phyloP scores from a whole-genome alignment of 2,113 vertebrate genomes.

The Oreotrochilus melanogaster region DNA sequence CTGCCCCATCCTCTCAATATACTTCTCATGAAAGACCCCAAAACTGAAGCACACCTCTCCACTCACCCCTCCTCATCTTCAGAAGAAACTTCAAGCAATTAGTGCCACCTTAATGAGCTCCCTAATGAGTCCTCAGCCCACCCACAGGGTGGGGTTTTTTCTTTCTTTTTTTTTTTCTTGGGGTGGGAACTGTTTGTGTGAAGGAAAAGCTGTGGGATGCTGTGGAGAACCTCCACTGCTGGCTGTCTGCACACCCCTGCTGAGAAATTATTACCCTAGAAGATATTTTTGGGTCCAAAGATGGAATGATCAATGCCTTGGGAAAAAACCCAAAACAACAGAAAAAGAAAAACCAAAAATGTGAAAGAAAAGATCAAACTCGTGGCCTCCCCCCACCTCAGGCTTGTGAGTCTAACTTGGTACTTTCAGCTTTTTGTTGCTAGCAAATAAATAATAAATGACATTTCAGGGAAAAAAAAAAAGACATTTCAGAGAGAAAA shows the following conservation, averaged over 20 bases:
- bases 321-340: background rate
- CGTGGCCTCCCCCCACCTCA: background rate
- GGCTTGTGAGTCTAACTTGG: background rate
- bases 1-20: too few species aligned
- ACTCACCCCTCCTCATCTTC: accelerated
- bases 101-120: background rate
- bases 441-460: background rate
- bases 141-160: background rate
- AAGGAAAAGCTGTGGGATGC: background rate
- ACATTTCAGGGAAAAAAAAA: background rate
- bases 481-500: too few species aligned
- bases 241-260: background rate
- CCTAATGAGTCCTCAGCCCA: background rate
- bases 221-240: accelerated
- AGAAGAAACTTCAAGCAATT: background rate
- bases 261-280: background rate
- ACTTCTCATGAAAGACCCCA: too few species aligned
- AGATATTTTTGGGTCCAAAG: background rate
- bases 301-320: background rate
- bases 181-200: background rate
- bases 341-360: too few species aligned
- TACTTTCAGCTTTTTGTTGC: background rate
- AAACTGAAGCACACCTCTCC: background rate
- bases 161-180: too few species aligned
- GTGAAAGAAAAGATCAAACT: background rate